A percentile compares a stretch with the other conserved stretches of the same genome.
These are phyloP conservation scores for Campaea margaritaria DNA, from an alignment of 2,888 invertebrate genomes.

Conservation along the genomic window DNA sequence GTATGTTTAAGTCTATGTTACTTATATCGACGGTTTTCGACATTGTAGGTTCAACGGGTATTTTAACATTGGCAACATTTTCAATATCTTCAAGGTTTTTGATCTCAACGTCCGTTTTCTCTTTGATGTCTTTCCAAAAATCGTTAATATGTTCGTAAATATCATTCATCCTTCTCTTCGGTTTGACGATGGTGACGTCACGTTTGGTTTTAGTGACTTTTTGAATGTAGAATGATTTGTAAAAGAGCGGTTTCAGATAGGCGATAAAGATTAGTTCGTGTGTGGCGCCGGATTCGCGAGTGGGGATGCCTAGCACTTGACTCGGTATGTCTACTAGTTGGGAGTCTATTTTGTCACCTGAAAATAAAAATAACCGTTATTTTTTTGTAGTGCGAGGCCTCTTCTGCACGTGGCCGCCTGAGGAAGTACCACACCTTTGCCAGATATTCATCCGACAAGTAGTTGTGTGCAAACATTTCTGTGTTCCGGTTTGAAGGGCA, in stretches of 20 bases:
- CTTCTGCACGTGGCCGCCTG: too few relatives aligned
- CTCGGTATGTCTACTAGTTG: conserved; percentile 88
- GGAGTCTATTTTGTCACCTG: conserved; percentile 83
- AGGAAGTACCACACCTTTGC: too few relatives aligned
- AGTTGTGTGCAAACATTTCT: too few relatives aligned
- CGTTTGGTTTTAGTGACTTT: conserved; percentile 50
- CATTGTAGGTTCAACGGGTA: conserved; percentile 37
- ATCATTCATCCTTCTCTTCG: conserved; percentile 21
- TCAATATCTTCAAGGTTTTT: conserved; percentile 44
- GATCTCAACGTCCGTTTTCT: conserved; percentile 47
- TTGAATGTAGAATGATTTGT: conserved; percentile 86
- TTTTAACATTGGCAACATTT: not conserved
- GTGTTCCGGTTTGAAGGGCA: too few relatives aligned
- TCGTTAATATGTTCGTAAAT: conserved; percentile 38
- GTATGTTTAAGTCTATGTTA: conserved; percentile 36
- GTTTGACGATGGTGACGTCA: conserved; percentile 29
- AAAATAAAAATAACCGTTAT: too few relatives aligned
- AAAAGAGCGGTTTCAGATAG: conserved; percentile 86
- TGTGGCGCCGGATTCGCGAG: conserved; percentile 86
- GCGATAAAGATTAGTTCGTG: conserved; percentile 91
- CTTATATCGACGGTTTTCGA: conserved; percentile 23
- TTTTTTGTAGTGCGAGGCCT: too few relatives aligned
- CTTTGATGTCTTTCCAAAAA: conserved; percentile 37
- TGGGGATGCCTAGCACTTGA: conserved; percentile 82
- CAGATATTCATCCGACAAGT: too few relatives aligned